Evolutionary conservation across 2,113 vertebrate genomes (phyloP).

Genomic region (Rhinogobius similis): DNA sequence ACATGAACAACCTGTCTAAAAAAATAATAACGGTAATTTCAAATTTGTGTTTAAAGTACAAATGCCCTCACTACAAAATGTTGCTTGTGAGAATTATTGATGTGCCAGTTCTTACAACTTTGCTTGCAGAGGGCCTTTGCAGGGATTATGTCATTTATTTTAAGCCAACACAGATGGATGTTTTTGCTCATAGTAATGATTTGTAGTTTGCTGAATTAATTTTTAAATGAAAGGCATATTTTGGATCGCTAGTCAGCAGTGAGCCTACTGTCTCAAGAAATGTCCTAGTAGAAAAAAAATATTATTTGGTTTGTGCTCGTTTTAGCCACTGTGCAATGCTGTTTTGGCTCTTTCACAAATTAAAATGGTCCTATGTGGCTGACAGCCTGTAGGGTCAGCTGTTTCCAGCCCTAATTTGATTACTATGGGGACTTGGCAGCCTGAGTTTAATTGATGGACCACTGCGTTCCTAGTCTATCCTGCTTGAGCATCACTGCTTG

Average conservation of each 20-base stretch:
- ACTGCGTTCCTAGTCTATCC: conserved; percentile 22
- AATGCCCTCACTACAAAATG: background rate
- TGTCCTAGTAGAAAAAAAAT: background rate
- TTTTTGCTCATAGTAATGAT: conserved; percentile 47
- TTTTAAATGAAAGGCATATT: background rate
- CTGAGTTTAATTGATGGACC: conserved; percentile 34
- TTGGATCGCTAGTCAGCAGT: background rate
- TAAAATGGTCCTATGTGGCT: conserved; percentile 19
- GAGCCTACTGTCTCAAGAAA: background rate
- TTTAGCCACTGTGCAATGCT: background rate
- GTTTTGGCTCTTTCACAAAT: background rate
- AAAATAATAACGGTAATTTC: background rate
- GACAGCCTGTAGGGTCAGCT: conserved; percentile 15
- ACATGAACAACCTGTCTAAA: background rate
- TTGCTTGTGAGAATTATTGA: conserved; percentile 31
- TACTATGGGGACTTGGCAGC: conserved; percentile 36
- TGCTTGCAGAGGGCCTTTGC: conserved; percentile 30
- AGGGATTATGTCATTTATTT: conserved; percentile 66
- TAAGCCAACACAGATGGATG: conserved; percentile 48
- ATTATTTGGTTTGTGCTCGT: background rate
- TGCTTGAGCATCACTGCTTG: conserved; percentile 1
- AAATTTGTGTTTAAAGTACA: background rate
- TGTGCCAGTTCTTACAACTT: conserved; percentile 44
- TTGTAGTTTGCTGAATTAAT: conserved; percentile 12
- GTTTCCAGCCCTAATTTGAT: conserved; percentile 39